phyloP scores from a whole-genome alignment of 30 jellyfish, hydroid and myxozoan genomes.

The Aurelia sp. region DNA sequence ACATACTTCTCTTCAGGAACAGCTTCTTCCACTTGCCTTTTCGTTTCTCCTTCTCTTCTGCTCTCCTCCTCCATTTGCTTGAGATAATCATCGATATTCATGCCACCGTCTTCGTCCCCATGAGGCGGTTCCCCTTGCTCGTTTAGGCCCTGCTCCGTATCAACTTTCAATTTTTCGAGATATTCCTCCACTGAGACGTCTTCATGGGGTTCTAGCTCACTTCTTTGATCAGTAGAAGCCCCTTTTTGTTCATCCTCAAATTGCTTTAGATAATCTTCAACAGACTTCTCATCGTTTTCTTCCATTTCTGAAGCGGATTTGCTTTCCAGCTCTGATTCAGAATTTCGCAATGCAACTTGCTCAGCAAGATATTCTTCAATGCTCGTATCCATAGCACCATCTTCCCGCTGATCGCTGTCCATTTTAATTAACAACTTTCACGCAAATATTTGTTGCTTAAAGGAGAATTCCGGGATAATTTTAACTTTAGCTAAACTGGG shows the following conservation, averaged over 20 bases:
- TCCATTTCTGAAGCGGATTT: conserved; percentile 13
- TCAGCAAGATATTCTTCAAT: conserved; percentile 63
- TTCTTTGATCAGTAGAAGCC: background rate
- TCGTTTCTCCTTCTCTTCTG: conserved; percentile 1
- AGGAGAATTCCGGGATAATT: too few species aligned
- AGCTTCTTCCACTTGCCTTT: background rate
- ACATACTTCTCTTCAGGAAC: conserved; percentile 13
- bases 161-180: conserved; percentile 34
- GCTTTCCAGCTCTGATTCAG: background rate
- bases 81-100: conserved; percentile 55
- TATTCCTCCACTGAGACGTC: conserved; percentile 60
- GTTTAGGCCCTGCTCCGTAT: conserved; percentile 47
- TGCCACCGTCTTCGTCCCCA: conserved; percentile 12
- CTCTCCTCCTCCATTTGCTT: conserved; percentile 57
- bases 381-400: conserved; percentile 17
- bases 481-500: too few species aligned
- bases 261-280: conserved; percentile 48
- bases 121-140: conserved; percentile 5
- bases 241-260: conserved; percentile 20
- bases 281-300: conserved; percentile 22
- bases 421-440: too few species aligned
- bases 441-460: too few species aligned
- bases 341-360: conserved; percentile 19
- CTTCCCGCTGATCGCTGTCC: too few species aligned
- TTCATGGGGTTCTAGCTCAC: background rate